Percentiles rank a stretch among this genome's conserved stretches.
These are phyloP conservation scores for Saturnia japonica DNA, from an alignment of 2,888 invertebrate genomes.

Conservation along the genomic window DNA sequence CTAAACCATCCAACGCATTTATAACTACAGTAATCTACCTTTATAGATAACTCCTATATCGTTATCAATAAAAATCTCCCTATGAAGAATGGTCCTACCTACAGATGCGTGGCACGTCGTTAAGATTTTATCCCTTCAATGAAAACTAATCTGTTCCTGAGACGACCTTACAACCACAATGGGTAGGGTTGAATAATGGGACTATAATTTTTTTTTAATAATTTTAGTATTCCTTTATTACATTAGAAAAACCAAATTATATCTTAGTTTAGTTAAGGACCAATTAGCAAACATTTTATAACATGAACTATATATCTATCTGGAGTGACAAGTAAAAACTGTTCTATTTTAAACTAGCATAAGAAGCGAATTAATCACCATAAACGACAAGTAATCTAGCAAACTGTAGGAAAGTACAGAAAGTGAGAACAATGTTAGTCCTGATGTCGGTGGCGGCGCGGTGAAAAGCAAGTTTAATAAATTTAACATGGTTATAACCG, in stretches of 20 bases:
- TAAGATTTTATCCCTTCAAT: slow-evolving; percentile 78
- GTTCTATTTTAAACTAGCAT: too few relatives aligned
- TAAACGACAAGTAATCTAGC: too few relatives aligned
- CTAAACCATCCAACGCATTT: slow-evolving; percentile 27
- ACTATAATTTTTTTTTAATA: slow-evolving; percentile 49
- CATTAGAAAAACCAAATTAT: slow-evolving; percentile 7
- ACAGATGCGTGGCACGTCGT: slow-evolving; percentile 67
- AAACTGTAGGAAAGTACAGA: too few relatives aligned
- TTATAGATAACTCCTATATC: slow-evolving; percentile 62
- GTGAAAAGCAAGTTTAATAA: too few relatives aligned
- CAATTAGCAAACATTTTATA: background rate
- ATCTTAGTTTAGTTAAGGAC: background rate
- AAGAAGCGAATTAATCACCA: too few relatives aligned
- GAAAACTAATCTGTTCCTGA: slow-evolving; percentile 74
- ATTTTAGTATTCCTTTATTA: slow-evolving; percentile 40
- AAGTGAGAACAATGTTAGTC: too few relatives aligned
- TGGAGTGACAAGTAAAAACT: background rate
- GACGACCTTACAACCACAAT: slow-evolving; percentile 57
- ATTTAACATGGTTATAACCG: too few relatives aligned
- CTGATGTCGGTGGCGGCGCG: too few relatives aligned
- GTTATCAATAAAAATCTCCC: slow-evolving; percentile 75
- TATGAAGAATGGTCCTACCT: slow-evolving; percentile 67
- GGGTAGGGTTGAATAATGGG: slow-evolving; percentile 74
- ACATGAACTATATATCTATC: background rate
- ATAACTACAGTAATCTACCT: slow-evolving; percentile 56